phyloP scores from a whole-genome alignment of 2,888 invertebrate species.

The Vannuccia rotundouncinata region DNA sequence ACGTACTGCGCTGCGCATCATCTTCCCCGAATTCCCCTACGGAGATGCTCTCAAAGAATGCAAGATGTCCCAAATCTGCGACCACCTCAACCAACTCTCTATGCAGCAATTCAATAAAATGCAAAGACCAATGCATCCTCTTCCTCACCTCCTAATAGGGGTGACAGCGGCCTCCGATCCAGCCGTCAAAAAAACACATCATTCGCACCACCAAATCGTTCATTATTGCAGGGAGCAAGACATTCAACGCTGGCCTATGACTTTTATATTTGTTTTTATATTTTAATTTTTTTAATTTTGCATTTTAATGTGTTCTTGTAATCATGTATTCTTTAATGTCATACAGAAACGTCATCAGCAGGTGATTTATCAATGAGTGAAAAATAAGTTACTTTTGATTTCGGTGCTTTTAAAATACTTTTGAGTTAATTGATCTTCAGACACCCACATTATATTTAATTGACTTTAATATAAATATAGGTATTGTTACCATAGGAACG shows the following conservation, averaged over 20 bases:
- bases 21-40: neutral
- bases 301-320: neutral
- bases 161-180: neutral
- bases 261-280: neutral
- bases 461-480: too few relatives aligned
- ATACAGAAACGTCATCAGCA: too few relatives aligned
- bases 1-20: neutral
- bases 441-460: too few relatives aligned
- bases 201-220: constrained; percentile 4
- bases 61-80: neutral
- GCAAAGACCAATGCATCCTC: constrained; percentile 1
- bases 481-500: too few relatives aligned
- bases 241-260: constrained; percentile 9
- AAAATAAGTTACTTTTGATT: too few relatives aligned
- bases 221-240: constrained; percentile 12
- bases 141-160: too few relatives aligned
- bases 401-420: too few relatives aligned
- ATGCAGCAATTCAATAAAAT: constrained; percentile 16
- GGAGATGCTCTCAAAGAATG: constrained; percentile 4
- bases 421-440: too few relatives aligned
- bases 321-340: neutral
- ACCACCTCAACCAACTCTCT: neutral
- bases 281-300: neutral
- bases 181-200: constrained; percentile 3
- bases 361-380: too few relatives aligned